phyloP scores from a whole-genome alignment of 2,113 vertebrate species.

The Danionella cerebrum region DNA sequence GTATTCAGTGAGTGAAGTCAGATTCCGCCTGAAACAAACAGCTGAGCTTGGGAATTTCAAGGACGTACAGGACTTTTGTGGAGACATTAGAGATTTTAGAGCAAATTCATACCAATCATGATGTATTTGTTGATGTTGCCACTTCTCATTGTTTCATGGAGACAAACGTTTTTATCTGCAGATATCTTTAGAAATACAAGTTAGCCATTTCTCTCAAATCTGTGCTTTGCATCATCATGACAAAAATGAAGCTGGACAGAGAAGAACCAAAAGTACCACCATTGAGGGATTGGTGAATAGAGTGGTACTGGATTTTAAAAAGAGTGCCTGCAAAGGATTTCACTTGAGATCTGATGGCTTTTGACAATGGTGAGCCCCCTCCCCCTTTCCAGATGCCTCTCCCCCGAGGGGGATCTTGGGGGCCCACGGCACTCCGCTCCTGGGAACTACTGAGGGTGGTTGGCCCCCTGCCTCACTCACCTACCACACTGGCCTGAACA shows the following conservation, averaged over 20 bases:
- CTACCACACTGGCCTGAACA: conserved; percentile 16
- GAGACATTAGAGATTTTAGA: no score
- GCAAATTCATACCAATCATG: no score
- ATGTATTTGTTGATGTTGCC: no score
- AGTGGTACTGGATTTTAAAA: background rate
- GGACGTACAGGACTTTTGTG: no score
- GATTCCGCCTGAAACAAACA: no score
- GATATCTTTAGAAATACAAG: no score
- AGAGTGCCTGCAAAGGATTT: conserved; percentile 24
- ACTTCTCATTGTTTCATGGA: no score
- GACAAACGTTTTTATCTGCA: no score
- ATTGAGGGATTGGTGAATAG: background rate
- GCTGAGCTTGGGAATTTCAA: no score
- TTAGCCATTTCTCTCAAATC: background rate
- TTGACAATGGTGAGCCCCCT: conserved; percentile 28
- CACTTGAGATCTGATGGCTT: conserved; percentile 37
- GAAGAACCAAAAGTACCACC: background rate
- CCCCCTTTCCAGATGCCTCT: conserved; percentile 28
- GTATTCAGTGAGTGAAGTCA: no score
- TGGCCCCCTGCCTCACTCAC: conserved; percentile 19
- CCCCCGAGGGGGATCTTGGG: conserved; percentile 4
- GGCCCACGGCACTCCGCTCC: conserved; percentile 23
- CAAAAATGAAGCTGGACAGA: no score
- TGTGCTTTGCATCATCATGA: background rate
- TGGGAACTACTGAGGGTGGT: conserved; percentile 28